These are phyloP conservation scores for Gouania willdenowi DNA, from an alignment of 2,797 vertebrate genomes.

Conservation along the genomic window DNA sequence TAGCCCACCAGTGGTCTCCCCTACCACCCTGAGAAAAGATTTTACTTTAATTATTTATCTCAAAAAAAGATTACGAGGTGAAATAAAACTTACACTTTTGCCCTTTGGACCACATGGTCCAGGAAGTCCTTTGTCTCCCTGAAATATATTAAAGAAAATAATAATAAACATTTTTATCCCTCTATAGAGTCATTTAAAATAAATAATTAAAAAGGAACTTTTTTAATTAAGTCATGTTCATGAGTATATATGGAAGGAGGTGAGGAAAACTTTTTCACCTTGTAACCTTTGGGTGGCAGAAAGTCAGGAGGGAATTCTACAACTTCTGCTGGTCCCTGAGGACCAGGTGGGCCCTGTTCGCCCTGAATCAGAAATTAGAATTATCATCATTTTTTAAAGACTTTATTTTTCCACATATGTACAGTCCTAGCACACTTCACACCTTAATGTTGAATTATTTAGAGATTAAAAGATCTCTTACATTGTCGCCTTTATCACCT, in stretches of 20 bases:
- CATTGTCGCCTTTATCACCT: constrained; percentile 80
- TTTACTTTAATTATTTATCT: neutral
- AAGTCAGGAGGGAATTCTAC: constrained; percentile 22
- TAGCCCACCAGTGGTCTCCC: neutral
- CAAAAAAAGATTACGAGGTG: neutral
- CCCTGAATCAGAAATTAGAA: constrained; percentile 62
- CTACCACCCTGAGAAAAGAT: constrained; percentile 21
- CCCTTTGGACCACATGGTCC: constrained; percentile 63
- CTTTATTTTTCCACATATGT: no score
- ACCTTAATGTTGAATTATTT: no score
- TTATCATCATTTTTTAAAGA: no score
- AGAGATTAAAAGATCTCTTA: constrained; percentile 59
- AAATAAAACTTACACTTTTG: constrained; percentile 27
- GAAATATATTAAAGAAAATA: constrained; percentile 1
- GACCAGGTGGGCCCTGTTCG: constrained; percentile 78
- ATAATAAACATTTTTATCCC: neutral
- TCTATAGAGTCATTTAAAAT: no score
- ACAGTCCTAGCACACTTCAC: no score
- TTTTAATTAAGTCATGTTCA: no score
- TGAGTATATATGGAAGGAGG: no score
- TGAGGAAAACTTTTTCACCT: no score
- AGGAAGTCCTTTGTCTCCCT: constrained; percentile 56
- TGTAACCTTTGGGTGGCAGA: constrained; percentile 49
- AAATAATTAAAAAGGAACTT: no score
- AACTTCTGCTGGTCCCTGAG: constrained; percentile 67